Base-by-base conservation (phyloP, 2,113 vertebrate species). In the Blennius ocellaris region DNA sequence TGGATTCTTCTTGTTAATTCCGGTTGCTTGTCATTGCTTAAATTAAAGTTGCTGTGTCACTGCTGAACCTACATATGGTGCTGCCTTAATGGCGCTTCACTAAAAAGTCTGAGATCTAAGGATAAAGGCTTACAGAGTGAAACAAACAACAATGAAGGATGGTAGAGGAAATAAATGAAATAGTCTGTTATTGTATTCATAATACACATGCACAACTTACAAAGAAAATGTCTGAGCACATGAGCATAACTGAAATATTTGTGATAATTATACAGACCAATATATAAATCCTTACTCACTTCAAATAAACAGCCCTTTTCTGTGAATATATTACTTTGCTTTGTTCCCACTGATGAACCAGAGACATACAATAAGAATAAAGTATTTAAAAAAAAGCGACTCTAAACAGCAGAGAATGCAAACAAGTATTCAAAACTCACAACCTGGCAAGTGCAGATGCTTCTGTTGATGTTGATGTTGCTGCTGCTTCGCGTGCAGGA, bases 301-400 rank as follows among this genome's bases (percentile, higher is more conserved):
- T 52, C 47, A 41, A 6, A 69, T 49, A 48, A 77, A 48, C 43
- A 81, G 79, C 71, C 71, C 84, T 83, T 87, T 52, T 73, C 56
- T 11, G 67, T 82, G 52, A 82, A 78, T 57, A 62, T 69, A 40
- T 61, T 7, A 0, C 38, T 52, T 10, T 36, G 17, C 47, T 53
- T 50, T 41, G 44, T 17, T 40, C 9, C 10, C 60, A 15, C 0
- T 41, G 14, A 59, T 50, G 5, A 81, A 75, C 9, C 30, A 44
- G 63, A 74, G 15, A 67, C 30, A 82, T 11, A 7, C 49, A 55
- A 36, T 30, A 30, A 2, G 21, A 30, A 30, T 30, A 30, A 30
- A 30, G 4, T 30, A 30, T 30, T n/a, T n/a, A n/a, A n/a, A n/a
- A 30, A 30, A 30, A 30, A 30, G 21, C 21, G 2, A 30, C 21